Evolutionary conservation across 2,113 vertebrate genomes (phyloP), one percentile per base, ranked within the genome.

Genomic region (Oncorhynchus nerka): DNA sequence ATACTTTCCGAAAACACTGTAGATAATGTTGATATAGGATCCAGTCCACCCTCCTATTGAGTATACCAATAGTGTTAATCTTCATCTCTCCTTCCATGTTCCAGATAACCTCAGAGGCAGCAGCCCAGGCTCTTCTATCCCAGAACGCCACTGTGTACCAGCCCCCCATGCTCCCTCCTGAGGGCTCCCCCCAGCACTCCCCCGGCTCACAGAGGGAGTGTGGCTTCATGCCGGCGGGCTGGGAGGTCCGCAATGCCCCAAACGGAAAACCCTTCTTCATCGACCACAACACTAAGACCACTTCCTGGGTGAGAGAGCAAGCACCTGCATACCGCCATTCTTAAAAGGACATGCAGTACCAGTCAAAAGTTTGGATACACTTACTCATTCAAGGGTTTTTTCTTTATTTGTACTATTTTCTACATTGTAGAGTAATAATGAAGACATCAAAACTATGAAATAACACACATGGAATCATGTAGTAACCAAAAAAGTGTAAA

Each of bases 251-350:
- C 76, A 94, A 95, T 2, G 94, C 96, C 39, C 95, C 96, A 15
- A 97, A 92, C 4, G 96, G 97, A 77, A 95, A 96, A 77, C 95
- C 96, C 0, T 99, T 99, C 91, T 99, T 98, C 86, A 97, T 98
- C 57, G 93, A 99, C 90, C 97, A 98, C 91, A 96, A 94, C 78
- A 97, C 96, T 70, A 98, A 97, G 92, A 97, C 94, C 22, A 98
- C 97, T 49, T 96, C 95, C 77, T 99, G 98, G 97, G 97, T 99
- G 92, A 92, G 87, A 7, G 9, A 45, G 39, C 39, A 45, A 45
- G 32, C 4, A n/a, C 20, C 11, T 45, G 30, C 22, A 5, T 55
- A 5, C 51, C 51, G 4, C 3, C 16, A 5, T 4, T 55, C 16
- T 55, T 55, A 19, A 19, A 55, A 55, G 16, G 34, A 34, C 34